phyloP scores from a whole-genome alignment of 30 jellyfish, hydroid and myxozoan species.

The Cassiopea xamachana region DNA sequence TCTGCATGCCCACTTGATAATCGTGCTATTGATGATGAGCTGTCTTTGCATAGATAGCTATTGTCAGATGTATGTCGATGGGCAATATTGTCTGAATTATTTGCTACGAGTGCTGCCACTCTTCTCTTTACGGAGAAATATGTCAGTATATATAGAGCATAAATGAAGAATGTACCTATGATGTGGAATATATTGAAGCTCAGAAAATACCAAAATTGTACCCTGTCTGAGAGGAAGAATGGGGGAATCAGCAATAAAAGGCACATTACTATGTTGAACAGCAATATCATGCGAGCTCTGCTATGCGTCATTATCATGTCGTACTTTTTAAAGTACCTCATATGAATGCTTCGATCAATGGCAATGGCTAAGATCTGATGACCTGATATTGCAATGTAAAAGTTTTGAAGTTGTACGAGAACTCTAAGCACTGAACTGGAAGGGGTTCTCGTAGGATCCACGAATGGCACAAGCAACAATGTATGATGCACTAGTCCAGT shows the following conservation, averaged over 20 bases:
- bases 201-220: not conserved
- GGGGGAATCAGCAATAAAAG: not conserved
- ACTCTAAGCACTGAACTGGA: not conserved
- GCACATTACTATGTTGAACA: not conserved
- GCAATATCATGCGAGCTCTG: slow-evolving; percentile 1
- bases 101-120: not conserved
- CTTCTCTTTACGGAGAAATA: not conserved
- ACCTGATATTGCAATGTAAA: not conserved
- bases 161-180: not conserved
- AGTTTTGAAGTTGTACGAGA: not conserved
- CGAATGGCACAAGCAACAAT: not conserved
- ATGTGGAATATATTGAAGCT: not conserved
- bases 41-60: not conserved
- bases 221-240: not conserved
- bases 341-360: slow-evolving; percentile 1
- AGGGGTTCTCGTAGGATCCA: not conserved
- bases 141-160: not conserved
- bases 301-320: not conserved
- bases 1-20: too few relatives aligned
- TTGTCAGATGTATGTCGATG: not conserved
- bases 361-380: not conserved
- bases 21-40: not conserved
- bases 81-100: not conserved
- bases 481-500: not conserved
- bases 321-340: not conserved